Evolutionary conservation across 1,140 invertebrate species (phyloP), one percentile per base, ranked within the genome.

Genomic region (Cataglyphis hispanica): DNA sequence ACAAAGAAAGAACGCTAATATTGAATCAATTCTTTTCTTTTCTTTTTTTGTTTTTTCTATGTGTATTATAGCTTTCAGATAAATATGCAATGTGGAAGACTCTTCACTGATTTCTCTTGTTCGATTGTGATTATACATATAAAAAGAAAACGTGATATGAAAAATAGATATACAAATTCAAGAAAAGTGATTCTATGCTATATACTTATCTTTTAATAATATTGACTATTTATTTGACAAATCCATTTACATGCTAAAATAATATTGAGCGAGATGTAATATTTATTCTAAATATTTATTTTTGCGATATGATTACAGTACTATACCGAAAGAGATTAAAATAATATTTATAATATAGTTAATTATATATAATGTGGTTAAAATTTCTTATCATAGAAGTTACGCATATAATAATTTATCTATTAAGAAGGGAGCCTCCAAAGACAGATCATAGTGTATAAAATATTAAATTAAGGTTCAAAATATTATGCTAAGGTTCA

Each of bases 1-100:
- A 92, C 86, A 88, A 95, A 94, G 58, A 95, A 95, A 84, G 91
- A 92, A 85, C 88, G 89, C 22, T 93, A 84, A 86, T 43, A 16
- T 76, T 16, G 40, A 37, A 63, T 1, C 27, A 27, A 37, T 76
- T 64, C 22, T 75, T 80, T 19, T 10, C 25, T 58, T 70, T 11
- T 53, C 76, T 27, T 37, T 16, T 83, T 87, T 86, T 86, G 56
- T 88, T 58, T 40, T 60, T 58, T 3, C n/a, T 77, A 31, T 34
- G 19, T 64, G 11, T 34, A 56, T 19, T 72, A 7, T 60, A 43
- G 2, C 11, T 63, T 63, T 64, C 34, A 77, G 37, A 43, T 64
- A 58, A 75, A 75, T 60, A 60, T 60, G 46, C 27, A 2, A 16
- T 58, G 22, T 16, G n/a, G 1, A 22, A 16, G 13, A 75, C 60